Evolutionary conservation across 2,888 invertebrate genomes (phyloP).

Genomic region (Brenthis daphne): DNA sequence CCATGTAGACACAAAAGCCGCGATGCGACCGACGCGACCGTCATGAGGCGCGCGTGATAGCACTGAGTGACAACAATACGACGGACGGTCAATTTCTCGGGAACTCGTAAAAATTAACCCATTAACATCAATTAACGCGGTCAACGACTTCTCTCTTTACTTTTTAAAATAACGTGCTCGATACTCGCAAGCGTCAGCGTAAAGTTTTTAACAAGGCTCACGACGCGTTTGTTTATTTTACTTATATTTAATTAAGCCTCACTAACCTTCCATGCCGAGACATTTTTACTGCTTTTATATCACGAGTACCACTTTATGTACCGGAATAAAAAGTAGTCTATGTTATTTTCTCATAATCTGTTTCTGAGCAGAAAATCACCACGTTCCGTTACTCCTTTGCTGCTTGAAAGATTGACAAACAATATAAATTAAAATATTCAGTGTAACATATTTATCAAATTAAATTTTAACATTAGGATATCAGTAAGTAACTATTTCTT

Average conservation of each 20-base stretch:
- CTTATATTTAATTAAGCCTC: not conserved
- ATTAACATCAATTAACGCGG: conserved; percentile 65
- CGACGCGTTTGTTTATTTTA: not conserved
- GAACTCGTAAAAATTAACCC: conserved; percentile 61
- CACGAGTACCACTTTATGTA: no score
- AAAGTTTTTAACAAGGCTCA: not conserved
- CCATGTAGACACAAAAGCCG: not conserved
- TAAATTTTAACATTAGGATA: no score
- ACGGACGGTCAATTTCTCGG: conserved; percentile 20
- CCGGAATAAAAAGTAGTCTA: no score
- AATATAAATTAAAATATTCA: no score
- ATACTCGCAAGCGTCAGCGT: not conserved
- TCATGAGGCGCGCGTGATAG: conserved; percentile 14
- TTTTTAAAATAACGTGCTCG: not conserved
- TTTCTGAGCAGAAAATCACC: no score
- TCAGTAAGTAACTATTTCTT: no score
- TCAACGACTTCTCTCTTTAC: conserved; percentile 8
- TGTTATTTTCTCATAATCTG: no score
- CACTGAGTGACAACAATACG: conserved; percentile 3
- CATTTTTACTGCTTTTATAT: no score
- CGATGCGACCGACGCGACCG: not conserved
- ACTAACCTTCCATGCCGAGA: no score
- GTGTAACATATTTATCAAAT: no score
- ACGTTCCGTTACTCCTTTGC: no score
- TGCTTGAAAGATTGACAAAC: no score